Evolutionary conservation across 2,888 invertebrate species (phyloP), one percentile per base, ranked within the genome.

Genomic region (Pilophorus perplexus): DNA sequence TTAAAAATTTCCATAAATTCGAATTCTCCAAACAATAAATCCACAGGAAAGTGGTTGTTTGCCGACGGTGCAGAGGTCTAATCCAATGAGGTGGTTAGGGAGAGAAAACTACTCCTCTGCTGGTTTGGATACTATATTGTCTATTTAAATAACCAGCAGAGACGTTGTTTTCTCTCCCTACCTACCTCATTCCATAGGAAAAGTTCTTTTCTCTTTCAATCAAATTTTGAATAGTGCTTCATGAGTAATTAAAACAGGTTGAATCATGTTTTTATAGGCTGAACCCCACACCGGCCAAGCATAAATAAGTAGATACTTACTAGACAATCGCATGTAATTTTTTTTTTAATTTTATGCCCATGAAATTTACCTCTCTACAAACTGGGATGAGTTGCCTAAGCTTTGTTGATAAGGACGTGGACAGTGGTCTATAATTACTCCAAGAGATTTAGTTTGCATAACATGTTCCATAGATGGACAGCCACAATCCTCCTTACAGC

Each of bases 401-500:
- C 48, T 23, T 48, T 48, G 23, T 48, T 48, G 25, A 48, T 48
- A 48, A 48, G 23, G n/a, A n/a, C n/a, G n/a, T n/a, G n/a, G n/a
- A n/a, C n/a, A n/a, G n/a, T n/a, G n/a, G n/a, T n/a, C n/a, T n/a
- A n/a, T n/a, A n/a, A 46, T 20, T 20, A 46, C 46, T 46, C 46
- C 46, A 20, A 46, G 46, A 46, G 14, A 46, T 20, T 46, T 46
- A 46, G 46, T 46, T 46, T 20, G 16, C 18, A 14, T 46, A 16
- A 46, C 46, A 16, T 46, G 46, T 46, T 46, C 20, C 18, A 46
- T 46, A 46, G 46, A 12, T 46, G 46, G 46, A 46, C 46, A 46
- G 14, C 18, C 18, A 46, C 46, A 46, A 38, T 38, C 14, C 14
- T 38, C 38, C n/a, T n/a, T n/a, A n/a, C n/a, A n/a, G n/a, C n/a